Evolutionary conservation across 2,797 vertebrate genomes (phyloP).

Genomic region (Pteronotus mesoamericanus): DNA sequence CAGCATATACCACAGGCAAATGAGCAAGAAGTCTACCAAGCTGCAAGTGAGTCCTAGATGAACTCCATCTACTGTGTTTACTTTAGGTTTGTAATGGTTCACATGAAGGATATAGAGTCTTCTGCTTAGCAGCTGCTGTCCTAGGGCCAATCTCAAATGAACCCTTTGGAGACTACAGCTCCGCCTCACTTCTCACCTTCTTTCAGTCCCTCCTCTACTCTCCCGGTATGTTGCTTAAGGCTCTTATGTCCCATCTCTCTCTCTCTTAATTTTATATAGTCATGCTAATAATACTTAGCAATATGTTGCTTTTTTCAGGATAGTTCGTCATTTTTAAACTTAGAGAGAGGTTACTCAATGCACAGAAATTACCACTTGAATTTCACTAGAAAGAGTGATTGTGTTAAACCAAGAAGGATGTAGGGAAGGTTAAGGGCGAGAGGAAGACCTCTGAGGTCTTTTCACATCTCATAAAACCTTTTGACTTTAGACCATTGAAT

Average conservation of each 20-base stretch:
- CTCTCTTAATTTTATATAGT: neutral
- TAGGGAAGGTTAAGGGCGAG: neutral
- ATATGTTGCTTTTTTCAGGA: neutral
- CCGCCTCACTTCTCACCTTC: neutral
- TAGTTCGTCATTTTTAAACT: neutral
- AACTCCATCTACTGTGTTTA: neutral
- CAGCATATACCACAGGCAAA: neutral
- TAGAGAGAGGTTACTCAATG: neutral
- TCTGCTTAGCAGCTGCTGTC: neutral
- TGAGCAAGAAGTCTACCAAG: neutral
- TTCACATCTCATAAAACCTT: neutral
- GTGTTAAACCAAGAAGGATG: neutral
- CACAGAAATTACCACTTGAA: neutral
- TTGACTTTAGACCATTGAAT: neutral
- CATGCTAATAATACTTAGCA: neutral
- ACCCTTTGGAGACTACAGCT: neutral
- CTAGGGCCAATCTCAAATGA: neutral
- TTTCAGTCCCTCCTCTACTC: neutral
- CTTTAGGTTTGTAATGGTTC: neutral
- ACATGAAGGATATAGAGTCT: neutral
- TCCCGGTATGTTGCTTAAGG: neutral
- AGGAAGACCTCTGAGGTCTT: neutral
- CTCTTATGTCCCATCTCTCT: neutral
- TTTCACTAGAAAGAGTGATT: neutral
- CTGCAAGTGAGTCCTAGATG: neutral